Conservation (phyloP, 2,888 invertebrate species). For the Capitulum mitella region DNA sequence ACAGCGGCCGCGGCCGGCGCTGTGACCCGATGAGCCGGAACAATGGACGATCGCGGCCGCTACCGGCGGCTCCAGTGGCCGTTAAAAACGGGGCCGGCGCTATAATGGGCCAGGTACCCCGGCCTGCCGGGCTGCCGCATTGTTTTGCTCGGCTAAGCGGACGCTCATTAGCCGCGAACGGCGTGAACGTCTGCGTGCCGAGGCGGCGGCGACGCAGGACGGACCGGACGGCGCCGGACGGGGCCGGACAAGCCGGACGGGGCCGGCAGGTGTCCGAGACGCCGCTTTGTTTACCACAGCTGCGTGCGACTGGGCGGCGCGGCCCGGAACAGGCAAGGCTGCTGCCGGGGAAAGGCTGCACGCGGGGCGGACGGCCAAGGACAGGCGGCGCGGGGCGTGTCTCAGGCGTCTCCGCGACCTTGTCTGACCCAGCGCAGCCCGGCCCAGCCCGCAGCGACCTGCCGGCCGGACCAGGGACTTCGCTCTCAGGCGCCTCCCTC, state of each 20-base stretch:
- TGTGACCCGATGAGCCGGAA: slow-evolving; percentile 1
- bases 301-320: too few relatives aligned
- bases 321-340: too few relatives aligned
- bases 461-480: not conserved
- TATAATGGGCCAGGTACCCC: not conserved
- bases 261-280: too few relatives aligned
- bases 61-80: not conserved
- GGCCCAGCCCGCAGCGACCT: not conserved
- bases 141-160: not conserved
- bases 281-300: too few relatives aligned
- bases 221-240: too few relatives aligned
- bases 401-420: not conserved
- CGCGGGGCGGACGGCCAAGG: too few relatives aligned
- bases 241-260: too few relatives aligned
- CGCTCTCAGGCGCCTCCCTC: not conserved
- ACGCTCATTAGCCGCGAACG: not conserved
- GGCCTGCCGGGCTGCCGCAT: not conserved
- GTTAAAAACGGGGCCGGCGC: not conserved
- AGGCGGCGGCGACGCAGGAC: too few relatives aligned
- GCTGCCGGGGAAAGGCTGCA: too few relatives aligned
- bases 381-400: too few relatives aligned
- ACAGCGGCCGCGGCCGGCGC: not conserved
- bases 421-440: not conserved
- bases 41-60: not conserved
- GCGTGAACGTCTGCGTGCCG: not conserved